Base-by-base conservation (phyloP, 2,888 invertebrate genomes). In the Nemotelus pantherinus region DNA sequence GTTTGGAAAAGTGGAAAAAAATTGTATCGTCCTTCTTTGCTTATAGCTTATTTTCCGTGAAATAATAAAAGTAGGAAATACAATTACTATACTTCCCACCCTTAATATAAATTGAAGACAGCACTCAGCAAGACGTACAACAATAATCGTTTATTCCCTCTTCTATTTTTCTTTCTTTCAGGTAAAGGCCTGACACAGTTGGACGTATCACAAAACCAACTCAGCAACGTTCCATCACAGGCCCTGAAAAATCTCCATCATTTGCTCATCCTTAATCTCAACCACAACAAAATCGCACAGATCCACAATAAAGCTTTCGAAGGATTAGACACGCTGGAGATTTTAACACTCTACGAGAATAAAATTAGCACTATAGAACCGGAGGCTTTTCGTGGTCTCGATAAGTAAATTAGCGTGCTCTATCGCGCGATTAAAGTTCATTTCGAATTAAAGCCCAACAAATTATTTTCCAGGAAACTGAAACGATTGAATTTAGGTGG, bases 141-240 rank as follows among this genome's bases (percentile, higher is more conserved):
- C 25, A 25, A 25, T 25, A 25, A 25, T 25, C 25, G 25, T 25
- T 25, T 25, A 25, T 25, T 25, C 25, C 25, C 25, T 25, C 25
- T 25, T 25, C 25, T 1, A 25, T 25, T 25, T 25, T 25, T 25
- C 25, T 25, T 25, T 25, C 60, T 85, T 84, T 41, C 87, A 95
- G 95, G 95, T 81, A 94, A 94, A 87, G 94, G 93, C 85, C 88
- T 97, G 83, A 95, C 95, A 41, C 95, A 96, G 84, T 88, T 97
- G 84, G 96, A 96, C 85, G 92, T 96, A 65, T 95, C 95, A 0
- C 93, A 95, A 84, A 97, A 97, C 88, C 92, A 92, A 82, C 88
- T 96, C 83, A 91, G 90, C 80, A 90, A 91, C 64, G 94, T 96
- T 67, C 96, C 96, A 44, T 94, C 95, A 1, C 88, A 90, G 44